phyloP scores from a whole-genome alignment of 2,113 vertebrate species.

The Bubo scandiacus region DNA sequence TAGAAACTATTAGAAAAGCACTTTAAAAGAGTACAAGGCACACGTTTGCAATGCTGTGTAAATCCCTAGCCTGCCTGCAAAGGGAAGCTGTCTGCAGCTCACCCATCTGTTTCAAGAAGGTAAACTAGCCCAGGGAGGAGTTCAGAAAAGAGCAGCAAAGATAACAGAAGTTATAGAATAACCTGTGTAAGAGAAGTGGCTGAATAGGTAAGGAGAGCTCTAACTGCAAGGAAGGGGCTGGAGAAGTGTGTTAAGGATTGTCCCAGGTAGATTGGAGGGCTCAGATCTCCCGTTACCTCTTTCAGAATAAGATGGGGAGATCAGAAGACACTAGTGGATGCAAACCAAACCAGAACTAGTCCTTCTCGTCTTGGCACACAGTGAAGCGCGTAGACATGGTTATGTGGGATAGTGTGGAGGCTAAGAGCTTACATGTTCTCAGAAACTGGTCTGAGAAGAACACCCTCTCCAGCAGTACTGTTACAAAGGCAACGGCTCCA shows the following conservation, averaged over 20 bases:
- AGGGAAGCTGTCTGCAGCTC: neutral
- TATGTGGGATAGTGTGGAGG: rapidly evolving
- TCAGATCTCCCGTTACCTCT: neutral
- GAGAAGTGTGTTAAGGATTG: neutral
- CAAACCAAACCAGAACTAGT: neutral
- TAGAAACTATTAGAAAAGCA: neutral
- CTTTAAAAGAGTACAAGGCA: neutral
- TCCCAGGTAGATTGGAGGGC: neutral
- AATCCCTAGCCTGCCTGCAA: neutral
- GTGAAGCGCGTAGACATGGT: rapidly evolving
- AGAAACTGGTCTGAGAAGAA: neutral
- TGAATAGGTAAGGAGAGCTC: neutral
- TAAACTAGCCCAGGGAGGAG: neutral
- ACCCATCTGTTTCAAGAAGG: neutral
- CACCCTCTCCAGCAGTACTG: neutral
- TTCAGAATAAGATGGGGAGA: neutral
- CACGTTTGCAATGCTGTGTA: neutral
- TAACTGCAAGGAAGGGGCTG: neutral
- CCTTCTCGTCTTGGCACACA: neutral
- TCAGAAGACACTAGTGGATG: neutral
- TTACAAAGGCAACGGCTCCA: neutral
- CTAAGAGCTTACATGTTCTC: neutral
- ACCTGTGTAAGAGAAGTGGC: neutral
- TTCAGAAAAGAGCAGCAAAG: neutral
- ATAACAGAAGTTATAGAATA: neutral